A percentile compares a stretch with the other conserved stretches of the same genome.
Evolutionary conservation across 64 coral and sea anemone species (phyloP).

Genomic region (Dendronephthya gigantea): DNA sequence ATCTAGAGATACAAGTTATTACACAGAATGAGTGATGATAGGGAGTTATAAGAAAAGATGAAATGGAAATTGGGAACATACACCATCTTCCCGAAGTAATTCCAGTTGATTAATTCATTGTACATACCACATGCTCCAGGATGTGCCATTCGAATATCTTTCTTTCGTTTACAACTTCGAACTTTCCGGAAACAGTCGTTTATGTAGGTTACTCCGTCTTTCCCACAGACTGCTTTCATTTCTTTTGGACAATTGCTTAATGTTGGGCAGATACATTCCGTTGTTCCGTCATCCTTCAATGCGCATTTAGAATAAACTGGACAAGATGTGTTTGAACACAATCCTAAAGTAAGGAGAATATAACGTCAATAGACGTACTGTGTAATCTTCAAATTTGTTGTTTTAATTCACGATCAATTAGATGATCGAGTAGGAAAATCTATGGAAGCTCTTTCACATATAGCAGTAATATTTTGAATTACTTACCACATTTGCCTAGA

Average conservation of each 20-base stretch:
- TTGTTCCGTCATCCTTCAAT: slow-evolving; percentile 33
- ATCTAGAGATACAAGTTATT: not conserved
- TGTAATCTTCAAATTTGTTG: too few relatives aligned
- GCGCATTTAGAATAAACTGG: slow-evolving; percentile 27
- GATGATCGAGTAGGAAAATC: not conserved
- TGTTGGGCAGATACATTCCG: slow-evolving; percentile 28
- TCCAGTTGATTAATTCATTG: not conserved
- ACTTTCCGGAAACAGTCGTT: slow-evolving; percentile 38
- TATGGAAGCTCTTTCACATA: not conserved
- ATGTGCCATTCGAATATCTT: slow-evolving; percentile 15
- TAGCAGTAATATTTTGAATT: not conserved
- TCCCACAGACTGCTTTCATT: slow-evolving; percentile 22
- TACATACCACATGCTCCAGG: slow-evolving; percentile 39
- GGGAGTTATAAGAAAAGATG: too few relatives aligned
- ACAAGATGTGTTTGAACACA: slow-evolving; percentile 25
- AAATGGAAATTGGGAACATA: too few relatives aligned
- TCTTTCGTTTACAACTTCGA: slow-evolving; percentile 6
- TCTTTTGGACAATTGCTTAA: slow-evolving; percentile 24
- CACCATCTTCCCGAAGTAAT: too few relatives aligned
- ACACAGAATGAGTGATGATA: not conserved
- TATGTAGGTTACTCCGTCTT: slow-evolving; percentile 29
- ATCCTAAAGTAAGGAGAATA: not conserved
- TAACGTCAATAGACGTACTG: too few relatives aligned
- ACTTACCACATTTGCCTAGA: slow-evolving; percentile 56
- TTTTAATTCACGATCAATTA: not conserved